These are phyloP conservation scores for Caranx ignobilis DNA, from an alignment of 2,113 vertebrate species.

Conservation along the genomic window DNA sequence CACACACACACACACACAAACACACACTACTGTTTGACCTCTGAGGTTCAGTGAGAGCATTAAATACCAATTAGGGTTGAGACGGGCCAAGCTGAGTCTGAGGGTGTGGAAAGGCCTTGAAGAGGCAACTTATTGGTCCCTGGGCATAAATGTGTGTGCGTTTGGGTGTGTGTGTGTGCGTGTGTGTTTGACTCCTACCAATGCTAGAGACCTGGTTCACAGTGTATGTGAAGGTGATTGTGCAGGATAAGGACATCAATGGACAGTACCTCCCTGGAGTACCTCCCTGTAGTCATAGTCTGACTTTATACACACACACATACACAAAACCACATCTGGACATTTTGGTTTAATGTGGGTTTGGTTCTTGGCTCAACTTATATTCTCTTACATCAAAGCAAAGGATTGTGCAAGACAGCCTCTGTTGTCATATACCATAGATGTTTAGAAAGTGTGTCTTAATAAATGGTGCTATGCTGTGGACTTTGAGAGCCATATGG, in stretches of 20 bases:
- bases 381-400: slow-evolving; percentile 24
- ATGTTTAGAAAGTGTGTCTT: background rate
- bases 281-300: slow-evolving; percentile 24
- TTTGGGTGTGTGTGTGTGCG: slow-evolving; percentile 24
- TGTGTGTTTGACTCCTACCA: background rate
- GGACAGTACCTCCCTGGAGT: no score
- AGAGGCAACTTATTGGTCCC: slow-evolving; percentile 80
- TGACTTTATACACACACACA: slow-evolving; percentile 37
- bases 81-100: slow-evolving; percentile 66
- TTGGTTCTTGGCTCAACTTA: slow-evolving; percentile 28
- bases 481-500: background rate
- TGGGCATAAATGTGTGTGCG: slow-evolving; percentile 47
- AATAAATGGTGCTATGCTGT: background rate
- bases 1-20: slow-evolving; percentile 42
- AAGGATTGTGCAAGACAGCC: background rate
- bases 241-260: slow-evolving; percentile 46
- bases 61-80: slow-evolving; percentile 82
- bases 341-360: slow-evolving; percentile 32
- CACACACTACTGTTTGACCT: slow-evolving; percentile 68
- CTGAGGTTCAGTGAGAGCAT: slow-evolving; percentile 76
- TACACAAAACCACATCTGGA: slow-evolving; percentile 63
- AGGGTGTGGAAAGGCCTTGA: slow-evolving; percentile 69
- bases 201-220: slow-evolving; percentile 38
- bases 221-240: slow-evolving; percentile 23
- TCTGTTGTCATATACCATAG: background rate